Evolutionary conservation across 2,797 vertebrate genomes (phyloP), one percentile per base, ranked within the genome.

Genomic region (Urophycis tenuis): DNA sequence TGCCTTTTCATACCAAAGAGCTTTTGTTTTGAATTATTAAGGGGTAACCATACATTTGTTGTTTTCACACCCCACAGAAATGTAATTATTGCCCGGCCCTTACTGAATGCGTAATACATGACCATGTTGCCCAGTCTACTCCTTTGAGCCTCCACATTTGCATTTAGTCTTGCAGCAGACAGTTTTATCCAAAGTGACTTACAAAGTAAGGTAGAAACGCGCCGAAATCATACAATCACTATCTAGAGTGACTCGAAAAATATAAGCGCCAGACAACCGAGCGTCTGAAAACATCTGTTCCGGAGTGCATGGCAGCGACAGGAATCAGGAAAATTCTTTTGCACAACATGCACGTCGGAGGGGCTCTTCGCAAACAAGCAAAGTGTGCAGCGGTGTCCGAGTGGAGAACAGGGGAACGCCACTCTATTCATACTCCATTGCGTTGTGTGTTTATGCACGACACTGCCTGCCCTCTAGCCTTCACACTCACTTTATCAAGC

Each of bases 261-360:
- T 67, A 10, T 29, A 60, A 60, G 53, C 4, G 53, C n/a, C 10
- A 60, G n/a, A 60, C 53, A n/a, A n/a, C 76, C 84, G 87, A 88
- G 75, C 78, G 77, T 82, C 82, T 75, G 77, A 70, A 87, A 86
- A 87, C 87, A 82, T 85, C 85, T 78, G 88, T 86, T 87, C 87
- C 71, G 76, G 72, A 49, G 5, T 86, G 87, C 88, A 87, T 80
- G 79, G 74, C 74, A 69, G 14, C 33, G 74, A 69, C 69, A 78
- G 77, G 79, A 1, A 15, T 36, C 35, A 36, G 4, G n/a, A n/a
- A 36, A 10, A 4, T 36, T 36, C 9, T 36, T 53, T 53, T 53
- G 45, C 45, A 53, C 22, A 19, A 19, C 41, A 15, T 45, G 2
- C 12, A 10, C 60, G 14, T 17, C 60, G 19, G 12, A 29, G 60